A percentile compares a stretch with the other conserved stretches of the same genome.
Evolutionary conservation across 2,797 vertebrate species (phyloP).

Genomic region (Urophycis tenuis): DNA sequence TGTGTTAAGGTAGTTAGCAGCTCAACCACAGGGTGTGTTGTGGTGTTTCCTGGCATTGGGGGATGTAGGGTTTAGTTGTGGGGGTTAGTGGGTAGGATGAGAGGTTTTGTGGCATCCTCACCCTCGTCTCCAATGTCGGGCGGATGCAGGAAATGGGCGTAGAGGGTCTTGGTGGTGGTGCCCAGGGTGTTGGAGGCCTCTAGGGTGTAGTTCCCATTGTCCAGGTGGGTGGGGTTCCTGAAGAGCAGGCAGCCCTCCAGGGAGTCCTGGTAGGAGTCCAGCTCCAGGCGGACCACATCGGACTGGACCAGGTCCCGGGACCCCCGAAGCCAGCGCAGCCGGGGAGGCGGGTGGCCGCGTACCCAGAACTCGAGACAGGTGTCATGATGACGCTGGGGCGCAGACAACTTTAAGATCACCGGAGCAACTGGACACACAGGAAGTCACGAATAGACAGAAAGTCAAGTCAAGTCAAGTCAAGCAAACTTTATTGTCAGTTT

Average conservation of each 20-base stretch:
- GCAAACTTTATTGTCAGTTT: no score
- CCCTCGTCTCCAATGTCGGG: slow-evolving; percentile 70
- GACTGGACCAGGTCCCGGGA: slow-evolving; percentile 76
- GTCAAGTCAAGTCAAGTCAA: no score
- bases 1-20: no score
- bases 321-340: slow-evolving; percentile 85
- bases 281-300: slow-evolving; percentile 79
- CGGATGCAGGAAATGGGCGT: slow-evolving; percentile 85
- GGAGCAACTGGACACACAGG: slow-evolving; percentile 77
- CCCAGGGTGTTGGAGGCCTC: slow-evolving; percentile 87
- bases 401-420: slow-evolving; percentile 82
- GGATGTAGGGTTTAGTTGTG: neutral
- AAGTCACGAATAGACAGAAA: neutral
- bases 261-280: slow-evolving; percentile 85
- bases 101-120: slow-evolving; percentile 29
- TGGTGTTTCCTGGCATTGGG: neutral
- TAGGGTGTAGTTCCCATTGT: slow-evolving; percentile 97
- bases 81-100: neutral
- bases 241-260: slow-evolving; percentile 93
- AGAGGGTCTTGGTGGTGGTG: slow-evolving; percentile 83
- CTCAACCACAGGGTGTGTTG: no score
- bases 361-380: slow-evolving; percentile 95
- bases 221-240: slow-evolving; percentile 92
- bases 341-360: slow-evolving; percentile 86
- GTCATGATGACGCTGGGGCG: slow-evolving; percentile 85